These are phyloP conservation scores for Sesia bembeciformis DNA, from an alignment of 2,888 invertebrate species.

Conservation along the genomic window DNA sequence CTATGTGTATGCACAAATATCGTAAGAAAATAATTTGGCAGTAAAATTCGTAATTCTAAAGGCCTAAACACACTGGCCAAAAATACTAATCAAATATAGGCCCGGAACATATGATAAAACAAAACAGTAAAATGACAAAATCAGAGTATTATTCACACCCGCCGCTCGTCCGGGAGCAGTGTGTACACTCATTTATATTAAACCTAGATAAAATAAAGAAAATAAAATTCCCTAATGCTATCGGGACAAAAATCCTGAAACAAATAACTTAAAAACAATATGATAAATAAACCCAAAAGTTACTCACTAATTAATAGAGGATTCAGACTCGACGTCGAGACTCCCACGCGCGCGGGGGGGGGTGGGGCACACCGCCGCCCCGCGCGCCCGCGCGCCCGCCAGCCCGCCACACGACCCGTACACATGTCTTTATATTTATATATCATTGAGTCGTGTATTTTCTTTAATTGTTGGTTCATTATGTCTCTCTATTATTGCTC, in stretches of 20 bases:
- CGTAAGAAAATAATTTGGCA: conserved; percentile 75
- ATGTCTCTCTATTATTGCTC: conserved; percentile 68
- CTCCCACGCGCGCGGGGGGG: too few relatives aligned
- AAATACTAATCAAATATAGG: conserved; percentile 71
- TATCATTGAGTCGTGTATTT: conserved; percentile 38
- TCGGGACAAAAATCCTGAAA: conserved; percentile 74
- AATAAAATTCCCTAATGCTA: conserved; percentile 75
- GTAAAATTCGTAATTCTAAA: conserved; percentile 73
- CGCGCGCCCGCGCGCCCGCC: too few relatives aligned
- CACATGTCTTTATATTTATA: conserved; percentile 27
- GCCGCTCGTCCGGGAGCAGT: conserved; percentile 55
- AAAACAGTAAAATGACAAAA: conserved; percentile 69
- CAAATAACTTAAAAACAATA: conserved; percentile 74
- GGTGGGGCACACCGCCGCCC: too few relatives aligned
- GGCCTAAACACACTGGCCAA: conserved; percentile 71
- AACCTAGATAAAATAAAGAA: conserved; percentile 68
- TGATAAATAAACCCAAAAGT: conserved; percentile 72
- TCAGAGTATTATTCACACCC: conserved; percentile 70
- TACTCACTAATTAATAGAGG: conserved; percentile 72
- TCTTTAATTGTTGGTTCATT: conserved; percentile 44
- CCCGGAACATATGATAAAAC: conserved; percentile 66
- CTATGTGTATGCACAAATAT: conserved; percentile 73
- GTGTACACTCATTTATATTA: conserved; percentile 55
- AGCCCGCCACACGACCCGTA: conserved; percentile 16
- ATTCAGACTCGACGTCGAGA: conserved; percentile 62